phyloP scores from a whole-genome alignment of 1,140 invertebrate genomes.

The Diorhabda elongata region DNA sequence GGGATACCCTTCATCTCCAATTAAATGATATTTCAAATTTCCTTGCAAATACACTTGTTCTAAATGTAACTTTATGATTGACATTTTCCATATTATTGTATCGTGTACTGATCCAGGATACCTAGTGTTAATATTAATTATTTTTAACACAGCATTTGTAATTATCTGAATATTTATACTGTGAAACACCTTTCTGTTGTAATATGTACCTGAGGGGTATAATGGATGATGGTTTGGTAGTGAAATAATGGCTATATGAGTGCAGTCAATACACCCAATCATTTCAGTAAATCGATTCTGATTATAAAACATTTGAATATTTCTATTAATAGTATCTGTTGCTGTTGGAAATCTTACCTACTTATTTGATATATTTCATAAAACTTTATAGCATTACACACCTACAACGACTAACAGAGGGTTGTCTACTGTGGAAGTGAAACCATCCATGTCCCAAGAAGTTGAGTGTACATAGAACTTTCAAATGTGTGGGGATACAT shows the following conservation, averaged over 20 bases:
- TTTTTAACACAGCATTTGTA: conserved; percentile 4
- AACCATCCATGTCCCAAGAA: conserved; percentile 4
- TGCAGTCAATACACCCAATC: background rate
- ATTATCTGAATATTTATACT: background rate
- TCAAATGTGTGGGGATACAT: background rate
- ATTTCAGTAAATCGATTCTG: background rate
- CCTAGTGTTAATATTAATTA: background rate
- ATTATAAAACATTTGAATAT: background rate
- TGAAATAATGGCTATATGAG: conserved; percentile 5
- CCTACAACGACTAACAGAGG: background rate
- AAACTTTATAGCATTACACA: background rate
- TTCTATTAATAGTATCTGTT: background rate
- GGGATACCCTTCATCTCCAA: conserved; percentile 16
- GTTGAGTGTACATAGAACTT: background rate
- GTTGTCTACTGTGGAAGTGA: background rate
- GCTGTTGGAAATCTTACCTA: background rate
- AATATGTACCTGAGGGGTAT: background rate
- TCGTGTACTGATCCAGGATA: conserved; percentile 15
- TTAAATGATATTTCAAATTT: conserved; percentile 17
- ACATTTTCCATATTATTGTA: conserved; percentile 8
- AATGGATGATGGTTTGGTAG: background rate
- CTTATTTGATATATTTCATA: background rate
- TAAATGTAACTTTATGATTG: background rate
- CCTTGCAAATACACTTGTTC: background rate
- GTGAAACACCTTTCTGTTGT: background rate